Evolutionary conservation across 2,797 vertebrate genomes (phyloP).

Genomic region (Tamandua tetradactyla): DNA sequence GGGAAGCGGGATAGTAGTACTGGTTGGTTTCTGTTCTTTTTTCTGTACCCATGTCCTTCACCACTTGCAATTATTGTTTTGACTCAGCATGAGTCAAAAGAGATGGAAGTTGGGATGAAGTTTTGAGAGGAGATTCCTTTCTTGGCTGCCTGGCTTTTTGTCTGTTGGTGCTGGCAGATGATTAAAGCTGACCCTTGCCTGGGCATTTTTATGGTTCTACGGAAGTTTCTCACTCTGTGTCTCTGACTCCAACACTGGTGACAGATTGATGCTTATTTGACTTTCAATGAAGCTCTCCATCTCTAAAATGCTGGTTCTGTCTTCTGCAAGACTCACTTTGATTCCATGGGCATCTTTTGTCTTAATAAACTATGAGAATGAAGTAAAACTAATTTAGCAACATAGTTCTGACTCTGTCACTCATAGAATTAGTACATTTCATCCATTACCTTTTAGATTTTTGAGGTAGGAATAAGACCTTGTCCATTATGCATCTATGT

Average conservation of each 20-base stretch:
- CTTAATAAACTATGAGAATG: background rate
- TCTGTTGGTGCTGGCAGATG: background rate
- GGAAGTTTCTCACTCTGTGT: background rate
- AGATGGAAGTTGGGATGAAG: background rate
- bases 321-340: background rate
- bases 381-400: background rate
- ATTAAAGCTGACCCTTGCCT: background rate
- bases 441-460: background rate
- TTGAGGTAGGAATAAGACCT: background rate
- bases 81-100: background rate
- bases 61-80: background rate
- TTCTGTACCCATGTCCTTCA: background rate
- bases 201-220: background rate
- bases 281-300: background rate
- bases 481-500: background rate
- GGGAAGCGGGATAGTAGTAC: background rate
- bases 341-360: background rate
- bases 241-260: background rate
- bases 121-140: background rate
- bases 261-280: background rate
- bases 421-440: background rate
- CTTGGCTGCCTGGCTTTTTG: background rate
- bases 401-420: background rate
- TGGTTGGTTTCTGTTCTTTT: background rate
- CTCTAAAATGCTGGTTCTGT: background rate